Conservation (phyloP, 2,888 invertebrate species). For the Monoplex corrugatus region DNA sequence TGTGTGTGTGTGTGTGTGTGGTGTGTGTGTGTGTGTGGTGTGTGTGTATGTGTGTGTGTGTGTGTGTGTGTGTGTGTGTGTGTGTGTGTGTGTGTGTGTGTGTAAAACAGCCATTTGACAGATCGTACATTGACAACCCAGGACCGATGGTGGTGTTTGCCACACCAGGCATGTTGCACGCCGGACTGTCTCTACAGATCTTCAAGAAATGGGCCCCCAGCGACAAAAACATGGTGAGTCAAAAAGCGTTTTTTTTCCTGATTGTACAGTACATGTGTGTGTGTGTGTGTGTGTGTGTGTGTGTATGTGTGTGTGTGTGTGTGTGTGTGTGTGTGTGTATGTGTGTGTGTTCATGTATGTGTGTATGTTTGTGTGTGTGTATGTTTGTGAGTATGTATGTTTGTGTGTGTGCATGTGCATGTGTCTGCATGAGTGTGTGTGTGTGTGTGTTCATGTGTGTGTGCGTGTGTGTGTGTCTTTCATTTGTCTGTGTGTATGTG, state of each 20-base stretch:
- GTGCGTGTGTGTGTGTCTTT: not conserved
- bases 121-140: slow-evolving; percentile 93
- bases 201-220: slow-evolving; percentile 99
- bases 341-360: no score
- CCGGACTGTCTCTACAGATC: slow-evolving; percentile 96
- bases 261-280: no score
- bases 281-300: no score
- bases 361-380: no score
- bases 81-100: not conserved
- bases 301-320: no score
- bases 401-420: no score
- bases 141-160: slow-evolving; percentile 99
- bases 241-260: no score
- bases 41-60: not conserved
- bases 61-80: slow-evolving; percentile 10
- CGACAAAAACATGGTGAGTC: slow-evolving; percentile 94
- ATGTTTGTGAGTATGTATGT: no score
- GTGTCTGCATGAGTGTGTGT: not conserved
- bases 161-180: slow-evolving; percentile 99
- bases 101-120: slow-evolving; percentile 85
- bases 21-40: not conserved
- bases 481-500: not conserved
- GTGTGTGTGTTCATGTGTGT: not conserved
- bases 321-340: no score
- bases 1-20: not conserved